Percentiles rank a stretch among this genome's conserved stretches.
Evolutionary conservation across 2,113 vertebrate genomes (phyloP).

Genomic region (Copsychus sechellarum): DNA sequence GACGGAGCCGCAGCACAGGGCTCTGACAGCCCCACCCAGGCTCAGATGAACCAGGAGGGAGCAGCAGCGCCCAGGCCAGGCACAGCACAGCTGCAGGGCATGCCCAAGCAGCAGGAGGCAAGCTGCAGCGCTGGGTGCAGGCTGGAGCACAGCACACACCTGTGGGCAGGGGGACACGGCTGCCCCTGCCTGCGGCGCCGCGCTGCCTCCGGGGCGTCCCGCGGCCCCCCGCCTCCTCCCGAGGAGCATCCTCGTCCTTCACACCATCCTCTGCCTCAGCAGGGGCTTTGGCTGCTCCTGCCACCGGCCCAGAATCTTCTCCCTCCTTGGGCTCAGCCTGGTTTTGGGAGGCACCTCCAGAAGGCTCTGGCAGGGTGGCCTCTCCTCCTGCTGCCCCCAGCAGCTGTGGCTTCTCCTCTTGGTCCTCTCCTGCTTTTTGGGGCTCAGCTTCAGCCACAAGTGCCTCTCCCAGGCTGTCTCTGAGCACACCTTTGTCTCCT

Average conservation of each 20-base stretch:
- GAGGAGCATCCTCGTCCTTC: background rate
- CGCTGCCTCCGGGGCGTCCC: conserved; percentile 14
- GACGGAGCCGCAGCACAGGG: background rate
- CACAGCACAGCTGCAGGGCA: background rate
- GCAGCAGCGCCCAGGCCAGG: background rate
- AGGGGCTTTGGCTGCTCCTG: background rate
- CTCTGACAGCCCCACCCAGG: background rate
- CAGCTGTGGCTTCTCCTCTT: background rate
- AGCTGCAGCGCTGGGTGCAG: conserved; percentile 25
- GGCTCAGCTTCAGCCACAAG: background rate
- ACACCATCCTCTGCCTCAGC: background rate
- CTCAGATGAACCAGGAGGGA: background rate
- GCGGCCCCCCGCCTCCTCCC: background rate
- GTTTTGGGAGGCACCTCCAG: conserved; percentile 25
- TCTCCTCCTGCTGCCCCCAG: background rate
- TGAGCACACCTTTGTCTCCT: background rate
- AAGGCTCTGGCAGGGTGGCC: background rate
- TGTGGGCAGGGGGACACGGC: conserved; percentile 49
- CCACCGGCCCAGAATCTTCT: background rate
- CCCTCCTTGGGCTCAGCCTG: conserved; percentile 39
- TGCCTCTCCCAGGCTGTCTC: background rate
- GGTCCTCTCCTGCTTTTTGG: background rate
- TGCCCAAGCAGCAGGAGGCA: background rate
- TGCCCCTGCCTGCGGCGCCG: conserved; percentile 48
- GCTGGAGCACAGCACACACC: conserved; percentile 29